A percentile compares a stretch with the other conserved stretches of the same genome.
These are phyloP conservation scores for Poeciliopsis prolifica DNA, from an alignment of 2,113 vertebrate species.

Conservation along the genomic window DNA sequence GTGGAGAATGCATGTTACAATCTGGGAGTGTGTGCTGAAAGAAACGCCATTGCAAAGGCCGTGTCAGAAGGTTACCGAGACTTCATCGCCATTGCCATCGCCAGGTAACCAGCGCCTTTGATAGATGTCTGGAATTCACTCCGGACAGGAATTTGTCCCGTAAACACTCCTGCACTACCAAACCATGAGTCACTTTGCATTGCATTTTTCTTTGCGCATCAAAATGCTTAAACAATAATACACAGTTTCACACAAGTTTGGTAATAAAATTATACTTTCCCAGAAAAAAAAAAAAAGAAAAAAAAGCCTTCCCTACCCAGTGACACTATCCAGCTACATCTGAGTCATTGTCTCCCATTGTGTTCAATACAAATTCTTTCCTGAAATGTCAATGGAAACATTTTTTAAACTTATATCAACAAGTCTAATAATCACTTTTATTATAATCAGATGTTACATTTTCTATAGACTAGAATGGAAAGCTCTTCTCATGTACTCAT, in stretches of 20 bases:
- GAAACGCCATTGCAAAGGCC: slow-evolving; percentile 87
- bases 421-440: too few species aligned
- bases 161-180: neutral
- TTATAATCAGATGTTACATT: too few species aligned
- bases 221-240: neutral
- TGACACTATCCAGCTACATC: too few species aligned
- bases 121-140: neutral
- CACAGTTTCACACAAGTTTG: neutral
- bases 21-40: slow-evolving; percentile 88
- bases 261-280: too few species aligned
- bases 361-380: too few species aligned
- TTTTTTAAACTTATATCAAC: too few species aligned
- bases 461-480: too few species aligned
- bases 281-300: too few species aligned
- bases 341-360: too few species aligned
- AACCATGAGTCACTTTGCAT: neutral
- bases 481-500: too few species aligned
- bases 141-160: neutral
- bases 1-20: slow-evolving; percentile 88
- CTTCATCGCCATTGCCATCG: slow-evolving; percentile 90
- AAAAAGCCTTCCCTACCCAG: too few species aligned
- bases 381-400: too few species aligned
- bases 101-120: slow-evolving; percentile 75
- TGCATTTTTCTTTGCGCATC: neutral
- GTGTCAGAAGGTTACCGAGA: slow-evolving; percentile 85